phyloP scores from a whole-genome alignment of 2,888 invertebrate species.

The Drosophila melanocephala region DNA sequence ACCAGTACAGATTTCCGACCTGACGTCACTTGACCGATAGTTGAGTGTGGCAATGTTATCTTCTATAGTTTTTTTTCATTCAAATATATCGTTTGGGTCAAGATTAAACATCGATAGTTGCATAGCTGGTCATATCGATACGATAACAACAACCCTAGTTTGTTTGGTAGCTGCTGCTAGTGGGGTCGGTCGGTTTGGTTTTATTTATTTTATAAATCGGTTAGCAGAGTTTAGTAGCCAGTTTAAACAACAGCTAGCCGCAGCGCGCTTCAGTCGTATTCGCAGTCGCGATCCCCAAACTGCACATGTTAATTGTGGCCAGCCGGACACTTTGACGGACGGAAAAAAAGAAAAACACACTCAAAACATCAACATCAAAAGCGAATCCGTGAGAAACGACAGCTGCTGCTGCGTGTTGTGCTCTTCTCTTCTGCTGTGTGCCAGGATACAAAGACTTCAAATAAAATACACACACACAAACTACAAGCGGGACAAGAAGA shows the following conservation, averaged over 20 bases:
- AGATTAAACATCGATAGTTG: slow-evolving; percentile 18
- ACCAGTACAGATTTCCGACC: not conserved
- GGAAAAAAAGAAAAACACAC: slow-evolving; percentile 37
- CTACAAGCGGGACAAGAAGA: slow-evolving; percentile 26
- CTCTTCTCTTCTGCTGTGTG: slow-evolving; percentile 33
- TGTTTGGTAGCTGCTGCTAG: slow-evolving; percentile 62
- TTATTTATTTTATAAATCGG: slow-evolving; percentile 78
- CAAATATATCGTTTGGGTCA: slow-evolving; percentile 7
- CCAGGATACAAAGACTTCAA: slow-evolving; percentile 44
- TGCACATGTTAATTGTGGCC: slow-evolving; percentile 37
- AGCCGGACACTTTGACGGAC: slow-evolving; percentile 30
- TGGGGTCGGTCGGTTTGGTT: slow-evolving; percentile 64
- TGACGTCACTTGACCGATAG: slow-evolving; percentile 9
- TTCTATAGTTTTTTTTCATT: not conserved
- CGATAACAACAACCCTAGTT: slow-evolving; percentile 64
- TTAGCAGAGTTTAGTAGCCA: slow-evolving; percentile 61
- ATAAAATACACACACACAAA: slow-evolving; percentile 43
- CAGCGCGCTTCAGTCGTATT: slow-evolving; percentile 61
- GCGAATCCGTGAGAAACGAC: slow-evolving; percentile 79
- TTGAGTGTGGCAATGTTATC: not conserved
- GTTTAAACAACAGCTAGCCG: slow-evolving; percentile 72
- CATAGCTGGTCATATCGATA: slow-evolving; percentile 42
- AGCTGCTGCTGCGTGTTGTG: slow-evolving; percentile 72
- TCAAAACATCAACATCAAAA: slow-evolving; percentile 65
- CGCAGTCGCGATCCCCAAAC: slow-evolving; percentile 36